Percentiles rank a stretch among this genome's conserved stretches.
Conservation (phyloP, 2,888 invertebrate genomes). For the Yponomeuta malinellus region DNA sequence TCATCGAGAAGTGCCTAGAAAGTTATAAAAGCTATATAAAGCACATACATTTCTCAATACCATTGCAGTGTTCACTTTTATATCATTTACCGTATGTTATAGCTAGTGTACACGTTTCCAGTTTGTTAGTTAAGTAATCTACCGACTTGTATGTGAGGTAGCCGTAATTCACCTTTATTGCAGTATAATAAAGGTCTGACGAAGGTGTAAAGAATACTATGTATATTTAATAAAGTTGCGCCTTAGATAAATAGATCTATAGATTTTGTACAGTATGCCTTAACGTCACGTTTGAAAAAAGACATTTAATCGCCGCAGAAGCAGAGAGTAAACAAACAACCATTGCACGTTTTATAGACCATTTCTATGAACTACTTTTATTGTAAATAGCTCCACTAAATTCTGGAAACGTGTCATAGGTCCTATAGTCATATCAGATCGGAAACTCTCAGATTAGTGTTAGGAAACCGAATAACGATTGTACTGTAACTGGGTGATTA, state of each 20-base stretch:
- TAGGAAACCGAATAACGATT: slow-evolving; percentile 21
- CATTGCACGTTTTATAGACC: neutral
- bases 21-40: neutral
- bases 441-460: slow-evolving; percentile 43
- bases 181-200: too few species aligned
- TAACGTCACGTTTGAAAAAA: too few species aligned
- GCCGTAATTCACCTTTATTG: neutral
- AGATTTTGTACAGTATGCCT: too few species aligned
- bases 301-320: too few species aligned
- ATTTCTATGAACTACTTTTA: neutral
- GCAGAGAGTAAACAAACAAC: too few species aligned
- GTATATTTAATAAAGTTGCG: too few species aligned
- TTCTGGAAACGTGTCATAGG: neutral
- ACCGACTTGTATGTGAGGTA: neutral
- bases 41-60: slow-evolving; percentile 29
- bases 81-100: slow-evolving; percentile 36
- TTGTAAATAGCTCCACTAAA: neutral
- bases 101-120: neutral
- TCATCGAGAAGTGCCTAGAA: slow-evolving; percentile 53
- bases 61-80: slow-evolving; percentile 51
- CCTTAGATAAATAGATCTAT: too few species aligned
- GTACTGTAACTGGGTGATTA: neutral
- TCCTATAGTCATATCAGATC: slow-evolving; percentile 51
- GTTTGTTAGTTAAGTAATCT: neutral
- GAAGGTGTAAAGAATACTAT: too few species aligned